These are phyloP conservation scores for Drosophila neonasuta DNA, from an alignment of 2,888 invertebrate species.

Conservation along the genomic window DNA sequence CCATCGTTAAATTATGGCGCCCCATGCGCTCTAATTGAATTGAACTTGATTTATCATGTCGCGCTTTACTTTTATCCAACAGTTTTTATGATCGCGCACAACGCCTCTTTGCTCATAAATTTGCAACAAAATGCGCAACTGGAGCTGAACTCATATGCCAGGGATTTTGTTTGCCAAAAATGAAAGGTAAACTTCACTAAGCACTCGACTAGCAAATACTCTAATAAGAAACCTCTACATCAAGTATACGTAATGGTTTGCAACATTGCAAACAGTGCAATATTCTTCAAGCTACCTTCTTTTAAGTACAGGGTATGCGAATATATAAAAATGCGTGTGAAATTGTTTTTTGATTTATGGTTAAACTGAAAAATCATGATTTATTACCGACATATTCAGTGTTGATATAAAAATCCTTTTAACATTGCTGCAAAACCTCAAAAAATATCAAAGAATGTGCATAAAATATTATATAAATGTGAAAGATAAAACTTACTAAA, in stretches of 20 bases:
- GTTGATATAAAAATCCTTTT: not conserved
- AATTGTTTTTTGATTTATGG: conserved; percentile 57
- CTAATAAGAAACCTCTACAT: not conserved
- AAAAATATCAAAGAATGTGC: not conserved
- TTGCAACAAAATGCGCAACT: conserved; percentile 21
- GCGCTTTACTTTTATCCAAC: conserved; percentile 56
- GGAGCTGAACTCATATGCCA: conserved; percentile 23
- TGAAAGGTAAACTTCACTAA: conserved; percentile 23
- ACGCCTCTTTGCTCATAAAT: conserved; percentile 53
- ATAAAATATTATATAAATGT: not conserved
- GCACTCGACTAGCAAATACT: conserved; percentile 1
- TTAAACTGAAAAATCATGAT: conserved; percentile 38
- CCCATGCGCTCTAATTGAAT: conserved; percentile 68
- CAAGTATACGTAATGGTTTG: not conserved
- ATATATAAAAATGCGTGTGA: conserved; percentile 7
- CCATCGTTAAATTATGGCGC: conserved; percentile 58
- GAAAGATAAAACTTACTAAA: too few species aligned
- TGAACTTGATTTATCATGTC: conserved; percentile 73
- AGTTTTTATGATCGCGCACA: conserved; percentile 39
- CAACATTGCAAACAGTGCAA: not conserved
- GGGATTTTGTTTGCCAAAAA: conserved; percentile 13
- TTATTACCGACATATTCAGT: conserved; percentile 27
- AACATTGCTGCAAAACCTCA: not conserved
- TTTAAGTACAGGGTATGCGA: not conserved
- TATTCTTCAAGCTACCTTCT: not conserved